Conservation (phyloP, 23 tunicate genomes). For the Corella eumyota region DNA sequence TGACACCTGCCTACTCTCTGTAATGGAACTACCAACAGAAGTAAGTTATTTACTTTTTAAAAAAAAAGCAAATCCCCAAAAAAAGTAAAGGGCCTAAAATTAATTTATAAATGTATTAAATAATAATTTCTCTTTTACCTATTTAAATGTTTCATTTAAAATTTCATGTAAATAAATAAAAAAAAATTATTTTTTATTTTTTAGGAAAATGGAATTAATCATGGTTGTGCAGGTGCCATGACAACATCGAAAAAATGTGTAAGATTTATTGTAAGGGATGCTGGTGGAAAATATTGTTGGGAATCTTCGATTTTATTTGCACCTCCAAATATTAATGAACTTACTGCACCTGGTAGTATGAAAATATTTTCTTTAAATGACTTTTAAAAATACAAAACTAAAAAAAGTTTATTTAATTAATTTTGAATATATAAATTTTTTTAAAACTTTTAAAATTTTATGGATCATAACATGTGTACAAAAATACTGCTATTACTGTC, state of each 20-base stretch:
- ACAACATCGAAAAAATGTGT: conserved; percentile 42
- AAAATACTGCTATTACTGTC: no score
- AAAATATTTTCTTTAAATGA: no score
- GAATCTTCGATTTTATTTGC: conserved; percentile 61
- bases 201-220: no score
- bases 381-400: not conserved
- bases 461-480: no score
- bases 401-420: not conserved
- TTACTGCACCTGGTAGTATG: conserved; percentile 41
- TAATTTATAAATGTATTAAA: no score
- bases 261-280: conserved; percentile 69
- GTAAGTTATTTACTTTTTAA: conserved; percentile 6
- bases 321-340: conserved; percentile 16
- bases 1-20: conserved; percentile 70
- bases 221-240: conserved; percentile 48
- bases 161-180: no score
- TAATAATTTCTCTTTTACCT: no score
- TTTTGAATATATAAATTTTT: conserved; percentile 1
- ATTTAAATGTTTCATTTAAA: no score
- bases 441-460: no score
- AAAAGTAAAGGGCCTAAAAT: no score
- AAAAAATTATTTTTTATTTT: no score
- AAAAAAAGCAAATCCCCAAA: no score
- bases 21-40: conserved; percentile 65
- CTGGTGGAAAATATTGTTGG: conserved; percentile 86